Evolutionary conservation across 2,797 vertebrate genomes (phyloP), one percentile per base, ranked within the genome.

Genomic region (Garrulus glandarius): DNA sequence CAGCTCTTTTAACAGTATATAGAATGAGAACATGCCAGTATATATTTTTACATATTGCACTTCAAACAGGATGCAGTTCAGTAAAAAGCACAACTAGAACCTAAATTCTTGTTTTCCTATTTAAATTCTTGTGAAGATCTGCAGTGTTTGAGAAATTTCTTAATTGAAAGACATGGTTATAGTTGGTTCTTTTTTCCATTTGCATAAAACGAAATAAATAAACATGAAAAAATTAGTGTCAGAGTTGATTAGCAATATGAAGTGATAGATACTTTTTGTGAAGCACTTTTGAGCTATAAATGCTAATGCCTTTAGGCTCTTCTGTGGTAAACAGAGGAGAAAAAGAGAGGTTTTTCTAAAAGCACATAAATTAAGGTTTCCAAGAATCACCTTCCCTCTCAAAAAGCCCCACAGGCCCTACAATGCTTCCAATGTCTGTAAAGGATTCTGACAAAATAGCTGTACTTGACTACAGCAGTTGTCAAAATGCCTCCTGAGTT

Each of bases 161-260:
- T 43, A 49, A 37, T 37, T 74, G 15, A 74, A 70, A 77, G 19
- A 22, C 9, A 30, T 11, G 5, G 4, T 77, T 60, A 47, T 13
- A 41, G 13, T 2, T 43, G 3, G 2, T 0, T 1, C 14, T 68
- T 26, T 46, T 80, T 63, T 2, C 4, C 5, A 67, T 72, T 68
- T 75, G 4, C 22, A 55, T 78, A 29, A 85, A 79, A 34, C 0
- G 3, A 44, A 70, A 50, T 23, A 76, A 87, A 56, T 15, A 87
- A 52, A 41, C 10, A 17, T 74, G 9, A 63, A 52, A 55, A 84
- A 56, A n/a, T 14, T 36, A 17, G 3, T 29, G 11, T 20, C 36
- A 56, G 30, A 75, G 39, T 67, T 78, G 15, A 34, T 63, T 67
- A 75, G 52, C 32, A 59, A 24, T 29, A 20, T 85, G 59, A 61